Percentiles rank a stretch among this genome's conserved stretches.
phyloP scores from a whole-genome alignment of 92 coral and sea anemone genomes.

The Palythoa grandiflora region DNA sequence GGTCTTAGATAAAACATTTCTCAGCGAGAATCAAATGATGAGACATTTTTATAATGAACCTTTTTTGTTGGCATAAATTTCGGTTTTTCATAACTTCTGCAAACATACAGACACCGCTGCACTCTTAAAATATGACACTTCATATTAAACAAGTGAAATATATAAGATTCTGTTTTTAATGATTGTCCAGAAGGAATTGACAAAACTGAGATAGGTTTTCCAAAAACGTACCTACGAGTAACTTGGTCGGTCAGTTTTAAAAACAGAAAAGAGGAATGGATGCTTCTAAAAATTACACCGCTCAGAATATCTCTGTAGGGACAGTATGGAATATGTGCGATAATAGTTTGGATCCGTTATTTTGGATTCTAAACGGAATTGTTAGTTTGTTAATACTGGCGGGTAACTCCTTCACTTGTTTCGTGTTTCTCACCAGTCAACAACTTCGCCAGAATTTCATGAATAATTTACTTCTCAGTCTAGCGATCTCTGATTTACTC shows the following conservation, averaged over 20 bases:
- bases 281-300: background rate
- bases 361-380: constrained; percentile 37
- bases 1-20: background rate
- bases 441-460: constrained; percentile 60
- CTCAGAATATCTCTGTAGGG: background rate
- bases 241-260: background rate
- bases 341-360: constrained; percentile 3
- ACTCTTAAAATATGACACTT: background rate
- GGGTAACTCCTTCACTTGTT: constrained; percentile 45
- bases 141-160: background rate
- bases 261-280: background rate
- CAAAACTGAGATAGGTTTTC: background rate
- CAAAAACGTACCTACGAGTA: background rate
- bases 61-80: background rate
- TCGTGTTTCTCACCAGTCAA: constrained; percentile 53
- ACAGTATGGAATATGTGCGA: constrained; percentile 3
- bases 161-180: background rate
- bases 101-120: background rate
- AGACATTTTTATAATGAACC: background rate
- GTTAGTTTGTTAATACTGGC: constrained; percentile 37
- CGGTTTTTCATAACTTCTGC: background rate
- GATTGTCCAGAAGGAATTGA: background rate
- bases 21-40: background rate
- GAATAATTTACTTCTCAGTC: constrained; percentile 73
- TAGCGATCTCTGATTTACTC: constrained; percentile 69